These are phyloP conservation scores for Cerceris ruficornis DNA, from an alignment of 2,888 invertebrate species.

Conservation along the genomic window DNA sequence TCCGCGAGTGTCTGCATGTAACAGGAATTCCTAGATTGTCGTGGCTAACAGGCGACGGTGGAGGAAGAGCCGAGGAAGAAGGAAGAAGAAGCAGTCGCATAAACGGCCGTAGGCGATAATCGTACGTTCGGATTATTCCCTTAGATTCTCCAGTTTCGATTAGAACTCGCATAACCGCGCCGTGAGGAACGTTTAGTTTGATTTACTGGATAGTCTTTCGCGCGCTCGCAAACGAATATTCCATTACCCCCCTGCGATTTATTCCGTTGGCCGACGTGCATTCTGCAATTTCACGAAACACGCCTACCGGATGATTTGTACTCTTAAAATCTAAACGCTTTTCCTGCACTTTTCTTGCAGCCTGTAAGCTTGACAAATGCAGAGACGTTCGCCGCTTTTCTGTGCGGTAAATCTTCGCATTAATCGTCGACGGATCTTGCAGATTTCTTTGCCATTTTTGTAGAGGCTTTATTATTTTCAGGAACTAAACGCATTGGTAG, in stretches of 20 bases:
- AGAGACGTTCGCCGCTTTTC: not conserved
- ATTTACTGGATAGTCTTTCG: constrained; percentile 15
- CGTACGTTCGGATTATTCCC: constrained; percentile 7
- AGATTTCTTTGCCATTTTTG: too few species aligned
- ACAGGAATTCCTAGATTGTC: constrained; percentile 58
- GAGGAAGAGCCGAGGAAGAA: constrained; percentile 3
- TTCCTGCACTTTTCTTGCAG: too few species aligned
- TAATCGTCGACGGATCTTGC: too few species aligned
- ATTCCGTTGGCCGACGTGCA: not conserved
- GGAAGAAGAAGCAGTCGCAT: constrained; percentile 7
- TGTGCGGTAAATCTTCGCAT: too few species aligned
- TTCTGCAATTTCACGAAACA: not conserved
- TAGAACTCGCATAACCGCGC: constrained; percentile 5
- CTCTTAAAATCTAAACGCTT: not conserved
- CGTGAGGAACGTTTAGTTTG: constrained; percentile 8
- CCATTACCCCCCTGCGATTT: not conserved
- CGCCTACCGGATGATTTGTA: not conserved
- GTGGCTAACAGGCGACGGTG: not conserved
- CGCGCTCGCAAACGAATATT: not conserved
- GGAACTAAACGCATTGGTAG: too few species aligned
- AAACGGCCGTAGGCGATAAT: constrained; percentile 2
- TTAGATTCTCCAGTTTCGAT: constrained; percentile 27
- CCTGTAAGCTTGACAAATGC: not conserved
- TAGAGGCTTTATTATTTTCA: too few species aligned
- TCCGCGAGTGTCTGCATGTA: constrained; percentile 36